Percentiles rank a stretch among this genome's conserved stretches.
Conservation (phyloP, 2,888 invertebrate species). For the Hylaea fasciaria region DNA sequence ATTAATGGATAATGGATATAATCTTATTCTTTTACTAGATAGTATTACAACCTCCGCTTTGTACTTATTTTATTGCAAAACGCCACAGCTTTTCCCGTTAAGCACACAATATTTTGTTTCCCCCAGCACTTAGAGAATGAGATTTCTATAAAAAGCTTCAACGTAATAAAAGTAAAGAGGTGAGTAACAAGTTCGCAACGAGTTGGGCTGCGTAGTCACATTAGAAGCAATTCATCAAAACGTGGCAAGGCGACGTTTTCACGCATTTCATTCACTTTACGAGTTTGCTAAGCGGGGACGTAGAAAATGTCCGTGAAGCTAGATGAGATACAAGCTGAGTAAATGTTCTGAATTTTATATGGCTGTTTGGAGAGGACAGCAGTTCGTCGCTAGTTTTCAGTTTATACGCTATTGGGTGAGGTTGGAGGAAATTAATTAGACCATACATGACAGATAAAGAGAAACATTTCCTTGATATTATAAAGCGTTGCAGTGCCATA, state of each 20-base stretch:
- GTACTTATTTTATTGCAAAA: no score
- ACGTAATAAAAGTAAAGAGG: conserved; percentile 38
- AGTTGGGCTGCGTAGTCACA: conserved; percentile 55
- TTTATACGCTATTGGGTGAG: background rate
- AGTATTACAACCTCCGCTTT: background rate
- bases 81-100: background rate
- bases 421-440: no score
- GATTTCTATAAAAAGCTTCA: conserved; percentile 23
- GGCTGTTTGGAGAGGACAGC: no score
- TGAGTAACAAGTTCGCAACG: conserved; percentile 34
- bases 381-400: no score
- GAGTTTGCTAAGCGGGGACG: conserved; percentile 17
- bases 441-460: no score
- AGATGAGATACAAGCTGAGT: conserved; percentile 2
- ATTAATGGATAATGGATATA: no score
- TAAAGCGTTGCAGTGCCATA: no score
- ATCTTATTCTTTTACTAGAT: no score
- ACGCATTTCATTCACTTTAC: conserved; percentile 64
- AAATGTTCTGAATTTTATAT: no score
- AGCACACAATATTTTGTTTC: conserved; percentile 2
- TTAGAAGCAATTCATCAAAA: conserved; percentile 75
- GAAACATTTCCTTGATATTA: no score
- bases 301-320: background rate
- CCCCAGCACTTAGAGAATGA: conserved; percentile 27
- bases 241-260: conserved; percentile 60